Conservation (phyloP, 2,113 vertebrate genomes). For the Chloroceryle aenea region DNA sequence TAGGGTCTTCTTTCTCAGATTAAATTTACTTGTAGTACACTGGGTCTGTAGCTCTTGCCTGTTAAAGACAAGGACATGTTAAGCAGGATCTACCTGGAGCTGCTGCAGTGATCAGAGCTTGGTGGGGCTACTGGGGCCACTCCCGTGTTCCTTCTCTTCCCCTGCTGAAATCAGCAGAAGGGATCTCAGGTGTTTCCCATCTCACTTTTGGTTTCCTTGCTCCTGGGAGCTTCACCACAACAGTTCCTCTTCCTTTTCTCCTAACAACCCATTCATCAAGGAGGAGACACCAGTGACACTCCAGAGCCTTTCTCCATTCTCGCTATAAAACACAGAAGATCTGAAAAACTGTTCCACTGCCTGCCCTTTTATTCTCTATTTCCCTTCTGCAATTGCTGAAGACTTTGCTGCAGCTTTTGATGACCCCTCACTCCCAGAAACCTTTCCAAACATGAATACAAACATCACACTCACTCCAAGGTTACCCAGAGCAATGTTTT, state of each 20-base stretch:
- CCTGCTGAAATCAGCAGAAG: background rate
- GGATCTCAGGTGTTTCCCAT: background rate
- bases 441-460: background rate
- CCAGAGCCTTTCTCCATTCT: background rate
- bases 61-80: background rate
- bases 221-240: background rate
- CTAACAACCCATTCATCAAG: background rate
- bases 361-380: background rate
- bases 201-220: background rate
- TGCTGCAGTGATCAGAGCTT: background rate
- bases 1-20: background rate
- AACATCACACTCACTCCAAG: background rate
- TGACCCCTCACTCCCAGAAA: background rate
- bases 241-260: background rate
- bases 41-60: background rate
- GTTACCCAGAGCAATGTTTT: slow-evolving; percentile 11
- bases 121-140: background rate
- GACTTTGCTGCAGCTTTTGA: background rate
- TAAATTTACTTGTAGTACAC: background rate
- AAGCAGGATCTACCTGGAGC: background rate
- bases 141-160: background rate
- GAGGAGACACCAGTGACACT: background rate
- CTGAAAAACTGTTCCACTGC: background rate
- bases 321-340: background rate
- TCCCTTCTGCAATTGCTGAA: background rate